Percentiles rank a stretch among this genome's conserved stretches.
These are phyloP conservation scores for Anas platyrhynchos DNA, from an alignment of 2,113 vertebrate genomes.

Conservation along the genomic window DNA sequence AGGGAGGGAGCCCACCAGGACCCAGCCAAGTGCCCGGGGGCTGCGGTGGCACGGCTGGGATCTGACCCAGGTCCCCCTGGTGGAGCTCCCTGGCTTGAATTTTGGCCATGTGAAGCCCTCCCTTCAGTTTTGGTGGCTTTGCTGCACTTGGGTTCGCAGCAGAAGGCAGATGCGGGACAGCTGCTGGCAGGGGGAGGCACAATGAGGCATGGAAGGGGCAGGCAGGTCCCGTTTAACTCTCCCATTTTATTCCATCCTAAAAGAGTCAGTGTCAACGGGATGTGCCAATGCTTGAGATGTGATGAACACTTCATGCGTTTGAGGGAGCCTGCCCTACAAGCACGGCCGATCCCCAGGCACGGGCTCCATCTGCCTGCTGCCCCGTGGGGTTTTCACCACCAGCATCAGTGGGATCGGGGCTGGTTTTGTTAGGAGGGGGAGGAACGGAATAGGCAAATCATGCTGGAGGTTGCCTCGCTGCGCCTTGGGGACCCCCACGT, in stretches of 20 bases:
- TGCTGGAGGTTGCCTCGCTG: neutral
- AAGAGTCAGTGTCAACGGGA: neutral
- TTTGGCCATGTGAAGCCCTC: neutral
- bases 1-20: neutral
- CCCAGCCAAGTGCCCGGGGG: fast-evolving
- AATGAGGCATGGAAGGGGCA: neutral
- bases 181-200: neutral
- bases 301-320: fast-evolving
- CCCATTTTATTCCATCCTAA: neutral
- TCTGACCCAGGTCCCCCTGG: neutral
- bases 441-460: neutral
- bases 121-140: neutral
- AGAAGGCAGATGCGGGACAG: neutral
- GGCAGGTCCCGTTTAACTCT: neutral
- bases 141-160: neutral
- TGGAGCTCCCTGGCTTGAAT: neutral
- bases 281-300: neutral
- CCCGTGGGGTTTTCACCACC: fast-evolving
- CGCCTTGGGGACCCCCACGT: neutral
- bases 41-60: fast-evolving
- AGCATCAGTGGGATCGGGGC: neutral
- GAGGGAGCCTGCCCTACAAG: neutral
- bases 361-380: neutral
- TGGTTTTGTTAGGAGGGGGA: neutral
- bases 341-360: neutral